Base-by-base conservation (phyloP, 2,113 vertebrate species). In the Hystrix cristata region DNA sequence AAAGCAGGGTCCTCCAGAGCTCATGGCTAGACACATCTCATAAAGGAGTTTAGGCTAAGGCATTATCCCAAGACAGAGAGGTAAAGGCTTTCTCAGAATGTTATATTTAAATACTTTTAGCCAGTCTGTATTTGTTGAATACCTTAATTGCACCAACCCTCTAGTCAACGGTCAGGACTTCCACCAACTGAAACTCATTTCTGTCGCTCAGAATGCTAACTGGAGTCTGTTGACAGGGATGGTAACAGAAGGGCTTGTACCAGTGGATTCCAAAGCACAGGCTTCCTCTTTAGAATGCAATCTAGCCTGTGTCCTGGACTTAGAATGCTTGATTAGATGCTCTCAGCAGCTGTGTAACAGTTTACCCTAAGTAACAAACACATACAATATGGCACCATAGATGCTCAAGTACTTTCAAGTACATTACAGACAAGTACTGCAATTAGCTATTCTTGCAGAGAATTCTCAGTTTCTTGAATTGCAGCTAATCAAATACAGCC, bases 401-500 rank as follows among this genome's bases (percentile, higher is more conserved):
- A 43, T 51, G 38, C 34, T 80, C 57, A 53, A 89, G 55, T 60
- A 74, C 65, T 80, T 94, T 51, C 19, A 80, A 89, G 25, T 81
- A 76, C 23, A 43, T 79, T 79, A n/a, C 14, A 18, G 64, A 57
- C 2, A 59, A 90, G 16, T 14, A 48, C 10, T 72, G 65, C 48
- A 79, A 43, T 80, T 72, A 94, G 38, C 67, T 83, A 0, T 64
- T 80, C 74, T 88, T 65, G 18, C 16, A 67, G 31, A 90, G 48
- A 69, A 79, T 84, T 95, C 93, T 48, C 8, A 6, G 31, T 71
- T 88, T 71, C 78, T 83, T 67, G 27, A 72, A 89, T 60, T 79
- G 46, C 0, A 59, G 21, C 64, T 88, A 79, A 82, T 95, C 55
- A 85, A 62, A 89, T 51, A 78, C 86, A 67, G 15, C 29, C 13